These are phyloP conservation scores for Adelosebastes latens DNA, from an alignment of 2,797 vertebrate genomes.

Conservation along the genomic window DNA sequence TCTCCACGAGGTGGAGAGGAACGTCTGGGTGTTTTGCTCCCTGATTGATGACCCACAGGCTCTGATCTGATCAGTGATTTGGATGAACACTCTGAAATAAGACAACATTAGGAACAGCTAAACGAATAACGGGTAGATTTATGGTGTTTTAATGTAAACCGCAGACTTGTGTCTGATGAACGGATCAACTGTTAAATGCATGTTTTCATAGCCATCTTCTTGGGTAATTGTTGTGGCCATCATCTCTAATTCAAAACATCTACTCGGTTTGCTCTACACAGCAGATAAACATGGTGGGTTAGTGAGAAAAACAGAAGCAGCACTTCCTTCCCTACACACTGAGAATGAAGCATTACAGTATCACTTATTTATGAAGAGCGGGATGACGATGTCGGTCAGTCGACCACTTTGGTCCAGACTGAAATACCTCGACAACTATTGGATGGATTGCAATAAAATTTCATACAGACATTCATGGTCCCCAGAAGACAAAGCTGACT, in stretches of 20 bases:
- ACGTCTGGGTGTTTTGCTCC: conserved; percentile 21
- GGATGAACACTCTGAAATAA: conserved; percentile 24
- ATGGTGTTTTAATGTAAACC: conserved; percentile 45
- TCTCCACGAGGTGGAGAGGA: conserved; percentile 46
- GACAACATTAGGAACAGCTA: conserved; percentile 33
- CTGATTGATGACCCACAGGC: conserved; percentile 55
- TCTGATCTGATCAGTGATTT: conserved; percentile 58
- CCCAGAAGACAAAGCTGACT: neutral
- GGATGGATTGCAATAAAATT: neutral
- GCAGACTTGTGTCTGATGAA: conserved; percentile 69
- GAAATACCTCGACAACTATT: neutral
- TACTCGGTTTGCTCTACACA: conserved; percentile 6
- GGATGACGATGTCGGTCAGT: neutral
- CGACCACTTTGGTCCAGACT: neutral
- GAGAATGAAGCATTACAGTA: neutral
- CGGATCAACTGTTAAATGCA: conserved; percentile 63
- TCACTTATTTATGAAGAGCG: neutral
- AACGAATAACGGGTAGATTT: conserved; percentile 58
- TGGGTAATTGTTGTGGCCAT: conserved; percentile 49
- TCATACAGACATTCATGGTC: neutral
- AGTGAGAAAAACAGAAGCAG: neutral
- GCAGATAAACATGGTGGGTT: conserved; percentile 2
- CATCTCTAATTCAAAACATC: conserved; percentile 49
- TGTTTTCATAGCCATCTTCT: conserved; percentile 41
- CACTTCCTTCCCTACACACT: neutral